Base-by-base conservation (phyloP, 2,888 invertebrate genomes). In the Lasioglossum oenotherae region DNA sequence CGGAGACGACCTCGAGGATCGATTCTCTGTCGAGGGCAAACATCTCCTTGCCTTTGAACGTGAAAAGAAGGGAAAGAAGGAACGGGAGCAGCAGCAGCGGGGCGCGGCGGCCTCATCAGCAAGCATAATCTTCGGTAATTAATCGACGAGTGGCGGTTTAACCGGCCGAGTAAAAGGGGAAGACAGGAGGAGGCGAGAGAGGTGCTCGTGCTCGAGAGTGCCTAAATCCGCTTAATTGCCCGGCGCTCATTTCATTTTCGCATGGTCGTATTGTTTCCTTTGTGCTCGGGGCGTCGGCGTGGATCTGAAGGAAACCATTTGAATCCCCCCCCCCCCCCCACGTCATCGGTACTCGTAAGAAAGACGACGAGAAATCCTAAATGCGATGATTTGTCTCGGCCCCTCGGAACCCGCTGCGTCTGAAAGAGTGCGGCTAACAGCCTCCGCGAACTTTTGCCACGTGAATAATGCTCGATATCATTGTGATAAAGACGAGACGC, bases 181-280 rank as follows among this genome's bases (percentile, higher is more conserved):
- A 72, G 69, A 67, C 60, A 74, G 41, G 44, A 80, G 78, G 78
- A 31, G 31, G 31, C 31, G 31, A 31, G 31, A 75, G 82, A 81
- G 87, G 79, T 80, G 81, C 82, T 86, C 86, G 81, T 82, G 85
- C 88, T 80, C 82, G 74, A 82, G 81, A 87, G 90, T 86, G 90
- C 88, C 90, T 83, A 90, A 90, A 90, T 90, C 89, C 87, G 91
- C 84, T 90, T 90, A 90, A 90, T 90, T 91, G 90, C 88, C 76
- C 78, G 86, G 81, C 90, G 84, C 84, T 91, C 88, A 82, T 90
- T 90, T 91, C 87, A 90, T 90, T 87, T 74, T 81, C 86, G 84
- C 41, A 87, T 72, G 81, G 79, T 80, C 78, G 80, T 57, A 87
- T 79, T 84, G 84, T 86, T 88, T 82, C 86, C 76, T 89, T 90